phyloP scores from a whole-genome alignment of 2,113 vertebrate species.

The Protobothrops mucrosquamatus region DNA sequence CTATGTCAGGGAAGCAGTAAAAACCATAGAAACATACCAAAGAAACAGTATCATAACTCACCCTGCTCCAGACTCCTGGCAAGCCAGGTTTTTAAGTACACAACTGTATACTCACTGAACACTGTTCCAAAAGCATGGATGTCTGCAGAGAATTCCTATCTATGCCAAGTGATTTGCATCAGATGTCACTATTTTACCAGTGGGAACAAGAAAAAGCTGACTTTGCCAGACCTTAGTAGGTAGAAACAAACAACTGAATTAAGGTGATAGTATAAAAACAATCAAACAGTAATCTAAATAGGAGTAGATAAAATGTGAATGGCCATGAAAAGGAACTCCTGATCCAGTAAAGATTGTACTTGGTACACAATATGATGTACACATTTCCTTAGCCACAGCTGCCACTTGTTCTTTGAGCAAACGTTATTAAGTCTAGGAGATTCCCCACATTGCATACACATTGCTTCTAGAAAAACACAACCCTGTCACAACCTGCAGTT shows the following conservation, averaged over 20 bases:
- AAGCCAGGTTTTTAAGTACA: not conserved
- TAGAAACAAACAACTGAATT: not conserved
- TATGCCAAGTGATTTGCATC: not conserved
- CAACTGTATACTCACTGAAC: not conserved
- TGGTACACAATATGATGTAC: not conserved
- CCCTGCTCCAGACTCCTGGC: not conserved
- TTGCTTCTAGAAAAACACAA: not conserved
- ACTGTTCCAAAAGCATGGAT: not conserved
- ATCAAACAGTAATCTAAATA: not conserved
- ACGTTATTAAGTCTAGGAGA: not conserved
- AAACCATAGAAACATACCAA: not conserved
- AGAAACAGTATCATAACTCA: not conserved
- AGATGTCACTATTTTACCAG: not conserved
- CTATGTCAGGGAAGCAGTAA: not conserved
- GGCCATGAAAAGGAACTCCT: not conserved
- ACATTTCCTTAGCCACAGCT: not conserved
- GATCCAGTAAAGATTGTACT: not conserved
- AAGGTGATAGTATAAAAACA: not conserved
- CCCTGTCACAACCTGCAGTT: not conserved
- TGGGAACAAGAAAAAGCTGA: not conserved
- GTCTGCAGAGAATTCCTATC: not conserved
- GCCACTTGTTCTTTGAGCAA: not conserved
- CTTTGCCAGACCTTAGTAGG: not conserved
- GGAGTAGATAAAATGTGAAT: not conserved
- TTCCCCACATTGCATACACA: not conserved